These are phyloP conservation scores for Helicorthomorpha holstii DNA, from an alignment of 1,140 invertebrate species.

Conservation along the genomic window DNA sequence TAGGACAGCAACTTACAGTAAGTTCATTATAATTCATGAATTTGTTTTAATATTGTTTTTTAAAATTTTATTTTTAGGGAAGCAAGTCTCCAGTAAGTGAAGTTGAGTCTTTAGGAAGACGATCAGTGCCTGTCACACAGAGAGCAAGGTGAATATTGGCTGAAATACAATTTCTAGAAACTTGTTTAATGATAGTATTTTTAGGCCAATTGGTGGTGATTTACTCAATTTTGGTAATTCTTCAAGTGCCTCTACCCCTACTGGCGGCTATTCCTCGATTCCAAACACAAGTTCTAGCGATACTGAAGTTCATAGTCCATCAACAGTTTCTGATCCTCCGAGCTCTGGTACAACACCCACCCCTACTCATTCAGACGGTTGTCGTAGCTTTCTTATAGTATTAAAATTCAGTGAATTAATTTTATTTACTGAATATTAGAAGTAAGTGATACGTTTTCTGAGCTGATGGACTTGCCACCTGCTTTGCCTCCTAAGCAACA, in stretches of 20 bases:
- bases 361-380: slow-evolving; percentile 6
- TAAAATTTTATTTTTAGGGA: slow-evolving; percentile 18
- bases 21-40: neutral
- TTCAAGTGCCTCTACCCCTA: slow-evolving; percentile 73
- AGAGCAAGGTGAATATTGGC: slow-evolving; percentile 41
- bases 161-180: neutral
- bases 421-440: no score
- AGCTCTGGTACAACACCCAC: slow-evolving; percentile 4
- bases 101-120: slow-evolving; percentile 48
- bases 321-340: slow-evolving; percentile 5
- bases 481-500: slow-evolving; percentile 39
- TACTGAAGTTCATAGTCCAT: slow-evolving; percentile 7
- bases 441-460: slow-evolving; percentile 60
- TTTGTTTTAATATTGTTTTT: neutral
- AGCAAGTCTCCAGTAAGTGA: slow-evolving; percentile 29
- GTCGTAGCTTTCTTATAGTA: no score
- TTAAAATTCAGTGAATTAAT: no score
- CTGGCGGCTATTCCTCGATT: slow-evolving; percentile 42
- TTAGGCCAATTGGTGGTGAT: slow-evolving; percentile 45
- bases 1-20: slow-evolving; percentile 30
- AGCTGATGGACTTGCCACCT: slow-evolving; percentile 51
- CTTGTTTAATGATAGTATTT: neutral
- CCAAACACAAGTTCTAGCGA: slow-evolving; percentile 32
- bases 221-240: slow-evolving; percentile 53
- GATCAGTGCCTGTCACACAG: slow-evolving; percentile 59